A percentile compares a stretch with the other conserved stretches of the same genome.
These are phyloP conservation scores for Malurus elegans DNA, from an alignment of 2,113 vertebrate genomes.

Conservation along the genomic window DNA sequence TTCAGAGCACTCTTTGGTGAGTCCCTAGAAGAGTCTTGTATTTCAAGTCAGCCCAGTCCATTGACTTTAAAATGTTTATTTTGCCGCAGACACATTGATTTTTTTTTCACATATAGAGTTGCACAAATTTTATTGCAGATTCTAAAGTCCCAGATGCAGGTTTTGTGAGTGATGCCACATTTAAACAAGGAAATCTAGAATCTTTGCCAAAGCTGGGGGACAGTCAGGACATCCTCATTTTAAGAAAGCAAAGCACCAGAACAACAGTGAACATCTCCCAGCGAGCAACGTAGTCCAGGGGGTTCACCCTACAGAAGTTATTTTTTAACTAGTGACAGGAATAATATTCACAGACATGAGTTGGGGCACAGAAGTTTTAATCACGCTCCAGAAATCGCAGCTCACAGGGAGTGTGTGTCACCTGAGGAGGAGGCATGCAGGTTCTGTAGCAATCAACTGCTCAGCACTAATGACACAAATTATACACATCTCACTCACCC, in stretches of 20 bases:
- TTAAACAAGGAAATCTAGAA: background rate
- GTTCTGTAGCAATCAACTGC: background rate
- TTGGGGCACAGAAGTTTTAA: background rate
- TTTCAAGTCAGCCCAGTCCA: background rate
- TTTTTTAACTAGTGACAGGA: background rate
- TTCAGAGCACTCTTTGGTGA: background rate
- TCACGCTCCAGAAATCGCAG: background rate
- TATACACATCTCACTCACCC: background rate
- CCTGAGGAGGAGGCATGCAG: background rate
- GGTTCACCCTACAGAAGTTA: background rate
- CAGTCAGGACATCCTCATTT: background rate
- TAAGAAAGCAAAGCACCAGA: background rate
- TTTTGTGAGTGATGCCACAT: background rate
- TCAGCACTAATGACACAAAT: background rate
- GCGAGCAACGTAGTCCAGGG: rapidly evolving
- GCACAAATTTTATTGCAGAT: background rate
- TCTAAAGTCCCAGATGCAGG: background rate
- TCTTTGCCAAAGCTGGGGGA: background rate
- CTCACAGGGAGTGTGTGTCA: background rate
- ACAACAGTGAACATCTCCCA: background rate
- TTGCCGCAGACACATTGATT: background rate
- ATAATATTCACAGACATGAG: background rate
- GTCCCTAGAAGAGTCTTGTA: background rate
- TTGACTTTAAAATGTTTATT: background rate
- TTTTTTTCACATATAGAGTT: background rate